Evolutionary conservation across 1,140 invertebrate species (phyloP).

Genomic region (Schlechtendalia chinensis): DNA sequence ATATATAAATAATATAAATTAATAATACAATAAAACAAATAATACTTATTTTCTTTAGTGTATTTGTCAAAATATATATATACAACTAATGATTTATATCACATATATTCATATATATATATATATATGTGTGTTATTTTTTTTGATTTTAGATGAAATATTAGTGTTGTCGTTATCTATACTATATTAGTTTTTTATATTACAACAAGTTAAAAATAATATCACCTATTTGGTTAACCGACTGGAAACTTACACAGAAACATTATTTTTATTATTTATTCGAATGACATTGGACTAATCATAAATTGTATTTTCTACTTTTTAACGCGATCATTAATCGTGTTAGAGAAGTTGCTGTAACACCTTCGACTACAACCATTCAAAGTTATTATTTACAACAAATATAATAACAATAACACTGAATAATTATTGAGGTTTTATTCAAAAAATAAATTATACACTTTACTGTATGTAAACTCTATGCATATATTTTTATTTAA

Average conservation of each 20-base stretch:
- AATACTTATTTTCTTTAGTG: no score
- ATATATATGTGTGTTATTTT: no score
- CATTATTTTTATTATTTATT: slow-evolving; percentile 16
- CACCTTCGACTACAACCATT: neutral
- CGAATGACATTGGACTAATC: neutral
- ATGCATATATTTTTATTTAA: no score
- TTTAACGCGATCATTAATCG: slow-evolving; percentile 1
- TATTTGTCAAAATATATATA: no score
- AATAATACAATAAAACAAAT: no score
- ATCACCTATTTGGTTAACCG: neutral
- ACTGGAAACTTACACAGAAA: neutral
- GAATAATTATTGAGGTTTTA: neutral
- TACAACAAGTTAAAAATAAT: neutral
- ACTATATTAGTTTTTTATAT: neutral
- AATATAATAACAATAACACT: slow-evolving; percentile 12
- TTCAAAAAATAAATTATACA: neutral
- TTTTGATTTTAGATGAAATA: neutral
- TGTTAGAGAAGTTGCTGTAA: slow-evolving; percentile 1
- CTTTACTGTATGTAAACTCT: no score
- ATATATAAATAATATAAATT: no score
- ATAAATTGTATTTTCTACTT: slow-evolving; percentile 8
- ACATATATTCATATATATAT: no score
- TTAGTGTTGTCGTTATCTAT: neutral
- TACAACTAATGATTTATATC: no score
- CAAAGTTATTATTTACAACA: neutral